Evolutionary conservation across 2,888 invertebrate species (phyloP).

Genomic region (Drosophila falleni): DNA sequence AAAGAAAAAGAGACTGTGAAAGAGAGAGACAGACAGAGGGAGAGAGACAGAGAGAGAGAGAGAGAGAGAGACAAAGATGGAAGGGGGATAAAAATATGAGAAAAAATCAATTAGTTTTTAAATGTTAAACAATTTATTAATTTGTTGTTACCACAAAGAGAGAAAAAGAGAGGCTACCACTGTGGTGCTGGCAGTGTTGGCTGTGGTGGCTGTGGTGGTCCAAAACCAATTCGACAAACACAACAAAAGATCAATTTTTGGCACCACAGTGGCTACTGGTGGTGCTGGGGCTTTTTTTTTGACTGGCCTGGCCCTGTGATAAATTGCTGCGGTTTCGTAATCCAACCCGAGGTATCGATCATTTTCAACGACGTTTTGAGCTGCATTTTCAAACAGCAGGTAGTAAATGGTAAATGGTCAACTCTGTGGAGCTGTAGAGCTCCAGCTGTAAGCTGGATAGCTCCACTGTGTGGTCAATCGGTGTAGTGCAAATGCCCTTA

Average conservation of each 20-base stretch:
- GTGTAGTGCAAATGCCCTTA: slow-evolving; percentile 55
- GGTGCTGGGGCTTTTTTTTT: slow-evolving; percentile 64
- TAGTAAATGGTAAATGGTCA: slow-evolving; percentile 67
- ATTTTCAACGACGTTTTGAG: slow-evolving; percentile 67
- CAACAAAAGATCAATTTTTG: slow-evolving; percentile 61
- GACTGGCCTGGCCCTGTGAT: slow-evolving; percentile 56
- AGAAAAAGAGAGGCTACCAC: slow-evolving; percentile 3
- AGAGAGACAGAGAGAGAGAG: slow-evolving; percentile 5
- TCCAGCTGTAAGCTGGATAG: slow-evolving; percentile 8
- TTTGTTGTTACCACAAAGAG: slow-evolving; percentile 67
- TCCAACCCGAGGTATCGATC: slow-evolving; percentile 67
- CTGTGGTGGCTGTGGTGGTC: slow-evolving; percentile 18
- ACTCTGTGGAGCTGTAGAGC: slow-evolving; percentile 5
- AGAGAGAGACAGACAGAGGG: slow-evolving; percentile 7
- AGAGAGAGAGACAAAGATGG: slow-evolving; percentile 6
- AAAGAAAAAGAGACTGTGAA: slow-evolving; percentile 6
- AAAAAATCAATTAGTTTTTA: slow-evolving; percentile 79
- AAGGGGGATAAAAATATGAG: slow-evolving; percentile 20
- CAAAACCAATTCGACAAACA: slow-evolving; percentile 28
- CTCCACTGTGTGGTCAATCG: slow-evolving; percentile 42
- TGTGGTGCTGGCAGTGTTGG: slow-evolving; percentile 7
- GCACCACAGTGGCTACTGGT: slow-evolving; percentile 70
- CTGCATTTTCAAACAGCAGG: slow-evolving; percentile 73
- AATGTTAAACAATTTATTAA: slow-evolving; percentile 81
- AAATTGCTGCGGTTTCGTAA: slow-evolving; percentile 72